phyloP scores from a whole-genome alignment of 2,888 invertebrate genomes.

The Leucoma salicis region DNA sequence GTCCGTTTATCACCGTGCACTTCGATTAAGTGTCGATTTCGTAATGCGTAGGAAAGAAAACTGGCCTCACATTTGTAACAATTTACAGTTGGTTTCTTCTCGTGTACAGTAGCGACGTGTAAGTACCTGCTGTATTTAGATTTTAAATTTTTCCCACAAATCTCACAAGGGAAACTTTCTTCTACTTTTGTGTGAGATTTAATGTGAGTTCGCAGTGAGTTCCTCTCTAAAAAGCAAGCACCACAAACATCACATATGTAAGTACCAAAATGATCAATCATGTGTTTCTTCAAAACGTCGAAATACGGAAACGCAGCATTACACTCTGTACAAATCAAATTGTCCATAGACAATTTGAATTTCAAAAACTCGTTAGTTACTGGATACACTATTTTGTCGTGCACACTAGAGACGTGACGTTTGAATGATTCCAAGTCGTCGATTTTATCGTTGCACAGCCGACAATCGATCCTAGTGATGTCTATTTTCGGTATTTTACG shows the following conservation, averaged over 20 bases:
- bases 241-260: slow-evolving; percentile 69
- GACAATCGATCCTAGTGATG: slow-evolving; percentile 66
- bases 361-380: slow-evolving; percentile 63
- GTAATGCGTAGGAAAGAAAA: slow-evolving; percentile 53
- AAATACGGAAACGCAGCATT: slow-evolving; percentile 47
- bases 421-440: slow-evolving; percentile 54
- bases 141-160: slow-evolving; percentile 70
- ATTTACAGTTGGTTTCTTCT: slow-evolving; percentile 65
- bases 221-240: slow-evolving; percentile 69
- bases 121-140: slow-evolving; percentile 63
- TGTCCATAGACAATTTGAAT: slow-evolving; percentile 57
- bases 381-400: slow-evolving; percentile 45
- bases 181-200: slow-evolving; percentile 68
- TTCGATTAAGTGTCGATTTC: slow-evolving; percentile 65
- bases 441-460: slow-evolving; percentile 62
- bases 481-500: slow-evolving; percentile 71
- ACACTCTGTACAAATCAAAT: slow-evolving; percentile 65
- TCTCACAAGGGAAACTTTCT: slow-evolving; percentile 71
- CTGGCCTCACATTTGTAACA: slow-evolving; percentile 66
- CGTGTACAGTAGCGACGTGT: slow-evolving; percentile 65
- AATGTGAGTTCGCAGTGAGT: slow-evolving; percentile 67
- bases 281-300: slow-evolving; percentile 63
- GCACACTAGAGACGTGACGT: slow-evolving; percentile 47
- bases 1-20: slow-evolving; percentile 65
- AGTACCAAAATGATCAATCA: slow-evolving; percentile 68